Conservation (phyloP, 2,888 invertebrate species). For the Eremobia ochroleuca region DNA sequence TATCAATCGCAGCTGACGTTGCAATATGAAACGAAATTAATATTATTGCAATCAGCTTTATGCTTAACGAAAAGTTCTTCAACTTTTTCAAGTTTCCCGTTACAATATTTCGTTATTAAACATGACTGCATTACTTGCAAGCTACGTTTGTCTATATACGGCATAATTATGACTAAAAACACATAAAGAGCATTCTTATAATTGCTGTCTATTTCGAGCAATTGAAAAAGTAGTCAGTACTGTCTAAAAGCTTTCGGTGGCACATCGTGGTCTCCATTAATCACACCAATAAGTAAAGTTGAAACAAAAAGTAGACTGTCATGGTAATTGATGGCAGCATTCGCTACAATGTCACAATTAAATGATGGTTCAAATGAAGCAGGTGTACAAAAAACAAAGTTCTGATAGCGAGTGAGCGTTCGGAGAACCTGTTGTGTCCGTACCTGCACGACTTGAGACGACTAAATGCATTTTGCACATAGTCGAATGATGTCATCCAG, state of each 20-base stretch:
- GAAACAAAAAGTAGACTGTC: constrained; percentile 72
- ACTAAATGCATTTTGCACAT: constrained; percentile 69
- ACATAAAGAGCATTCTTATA: constrained; percentile 33
- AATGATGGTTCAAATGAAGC: constrained; percentile 80
- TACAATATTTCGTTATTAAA: constrained; percentile 28
- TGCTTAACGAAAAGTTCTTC: neutral
- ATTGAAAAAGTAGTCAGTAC: constrained; percentile 45
- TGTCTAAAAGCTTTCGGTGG: constrained; percentile 52
- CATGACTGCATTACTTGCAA: constrained; percentile 17
- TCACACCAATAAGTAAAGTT: constrained; percentile 62
- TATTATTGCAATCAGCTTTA: constrained; percentile 2
- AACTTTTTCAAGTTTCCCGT: constrained; percentile 4
- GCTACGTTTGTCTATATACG: constrained; percentile 17
- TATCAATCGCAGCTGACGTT: neutral
- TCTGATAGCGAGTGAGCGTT: constrained; percentile 83
- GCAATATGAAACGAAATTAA: constrained; percentile 4
- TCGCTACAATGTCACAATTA: constrained; percentile 79
- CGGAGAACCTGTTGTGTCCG: constrained; percentile 79
- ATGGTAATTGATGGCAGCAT: constrained; percentile 83
- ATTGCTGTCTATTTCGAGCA: constrained; percentile 35
- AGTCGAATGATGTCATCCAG: constrained; percentile 79
- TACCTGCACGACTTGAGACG: constrained; percentile 69
- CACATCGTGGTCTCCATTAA: constrained; percentile 53
- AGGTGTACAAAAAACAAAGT: constrained; percentile 82
- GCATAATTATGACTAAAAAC: constrained; percentile 49